Conservation (phyloP, 2,888 invertebrate species). For the Prosopocoilus inquinatus region DNA sequence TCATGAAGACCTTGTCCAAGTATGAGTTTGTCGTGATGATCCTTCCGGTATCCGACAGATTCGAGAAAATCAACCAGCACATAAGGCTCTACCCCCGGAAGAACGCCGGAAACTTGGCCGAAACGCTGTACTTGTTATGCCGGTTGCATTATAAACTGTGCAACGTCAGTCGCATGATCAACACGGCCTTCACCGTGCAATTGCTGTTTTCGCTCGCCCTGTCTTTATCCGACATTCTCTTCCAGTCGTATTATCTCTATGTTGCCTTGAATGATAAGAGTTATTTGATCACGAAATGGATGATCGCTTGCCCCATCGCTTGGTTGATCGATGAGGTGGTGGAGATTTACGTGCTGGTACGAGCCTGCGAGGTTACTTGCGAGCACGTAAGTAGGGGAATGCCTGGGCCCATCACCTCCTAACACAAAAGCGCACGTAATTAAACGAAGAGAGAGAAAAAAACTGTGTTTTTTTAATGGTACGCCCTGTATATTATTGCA, state of each 20-base stretch:
- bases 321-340: slow-evolving; percentile 36
- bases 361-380: slow-evolving; percentile 32
- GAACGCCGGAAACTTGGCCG: slow-evolving; percentile 17
- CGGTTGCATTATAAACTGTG: slow-evolving; percentile 37
- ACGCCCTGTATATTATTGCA: too few relatives aligned
- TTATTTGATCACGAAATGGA: slow-evolving; percentile 15
- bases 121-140: slow-evolving; percentile 32
- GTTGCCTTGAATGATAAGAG: slow-evolving; percentile 27
- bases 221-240: slow-evolving; percentile 34
- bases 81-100: slow-evolving; percentile 20
- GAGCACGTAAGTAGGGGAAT: slow-evolving; percentile 31
- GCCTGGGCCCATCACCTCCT: not conserved
- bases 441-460: too few relatives aligned
- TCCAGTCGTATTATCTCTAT: slow-evolving; percentile 37
- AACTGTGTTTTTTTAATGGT: too few relatives aligned
- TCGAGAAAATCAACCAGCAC: slow-evolving; percentile 30
- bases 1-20: slow-evolving; percentile 36
- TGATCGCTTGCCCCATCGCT: slow-evolving; percentile 27
- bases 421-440: too few relatives aligned
- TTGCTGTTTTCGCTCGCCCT: slow-evolving; percentile 31
- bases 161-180: slow-evolving; percentile 30
- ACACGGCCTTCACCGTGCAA: slow-evolving; percentile 35
- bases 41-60: slow-evolving; percentile 31
- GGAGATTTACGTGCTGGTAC: slow-evolving; percentile 35
- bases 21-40: slow-evolving; percentile 34